A percentile compares a stretch with the other conserved stretches of the same genome.
Conservation (phyloP, 2,888 invertebrate species). For the Leptodirus hochenwartii region DNA sequence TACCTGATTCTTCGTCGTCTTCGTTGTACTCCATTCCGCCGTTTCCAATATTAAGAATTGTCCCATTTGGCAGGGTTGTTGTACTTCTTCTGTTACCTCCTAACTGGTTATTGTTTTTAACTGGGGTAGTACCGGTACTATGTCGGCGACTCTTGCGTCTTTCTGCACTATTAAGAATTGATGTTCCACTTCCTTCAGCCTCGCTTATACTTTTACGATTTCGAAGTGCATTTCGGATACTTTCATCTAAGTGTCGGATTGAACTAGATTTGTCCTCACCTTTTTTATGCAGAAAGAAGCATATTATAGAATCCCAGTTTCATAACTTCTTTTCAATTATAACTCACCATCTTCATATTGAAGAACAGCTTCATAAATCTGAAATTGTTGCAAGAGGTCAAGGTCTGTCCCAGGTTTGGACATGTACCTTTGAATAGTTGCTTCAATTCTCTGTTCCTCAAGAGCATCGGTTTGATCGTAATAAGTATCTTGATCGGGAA, state of each 20-base stretch:
- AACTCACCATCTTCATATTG: conserved; percentile 77
- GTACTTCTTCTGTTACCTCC: no score
- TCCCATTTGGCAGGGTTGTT: no score
- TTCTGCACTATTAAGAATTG: no score
- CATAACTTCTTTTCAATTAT: no score
- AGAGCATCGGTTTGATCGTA: conserved; percentile 93
- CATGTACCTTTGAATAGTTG: conserved; percentile 75
- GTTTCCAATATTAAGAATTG: no score
- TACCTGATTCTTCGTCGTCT: conserved; percentile 37
- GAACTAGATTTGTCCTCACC: conserved; percentile 51
- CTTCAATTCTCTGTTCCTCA: conserved; percentile 86
- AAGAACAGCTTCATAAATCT: conserved; percentile 86
- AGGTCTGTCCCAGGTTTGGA: conserved; percentile 83
- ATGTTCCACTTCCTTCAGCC: no score
- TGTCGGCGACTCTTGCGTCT: conserved; percentile 63
- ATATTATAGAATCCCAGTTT: conserved; percentile 78
- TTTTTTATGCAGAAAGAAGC: no score
- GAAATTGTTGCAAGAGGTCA: conserved; percentile 82
- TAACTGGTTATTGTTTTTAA: conserved; percentile 16
- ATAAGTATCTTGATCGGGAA: conserved; percentile 90
- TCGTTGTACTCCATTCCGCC: no score
- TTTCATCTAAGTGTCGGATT: conserved; percentile 44
- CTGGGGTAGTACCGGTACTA: conserved; percentile 47
- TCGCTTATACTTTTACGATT: conserved; percentile 43
- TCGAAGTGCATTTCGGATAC: conserved; percentile 53